Conservation (phyloP, 1,140 invertebrate genomes). For the Bombus soroeensis region DNA sequence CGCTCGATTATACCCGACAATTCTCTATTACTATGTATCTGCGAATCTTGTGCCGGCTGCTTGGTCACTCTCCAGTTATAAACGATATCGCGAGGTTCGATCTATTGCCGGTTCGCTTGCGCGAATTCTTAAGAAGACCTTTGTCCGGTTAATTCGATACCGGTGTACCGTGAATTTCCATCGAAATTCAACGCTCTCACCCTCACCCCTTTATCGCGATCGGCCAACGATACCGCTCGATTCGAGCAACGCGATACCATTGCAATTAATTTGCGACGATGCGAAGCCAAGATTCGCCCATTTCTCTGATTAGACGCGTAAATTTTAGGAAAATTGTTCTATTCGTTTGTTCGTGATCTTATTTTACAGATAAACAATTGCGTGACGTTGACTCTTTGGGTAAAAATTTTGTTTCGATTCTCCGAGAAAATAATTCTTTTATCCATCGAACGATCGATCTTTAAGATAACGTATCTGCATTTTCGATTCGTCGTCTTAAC, state of each 20-base stretch:
- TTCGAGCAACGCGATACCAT: background rate
- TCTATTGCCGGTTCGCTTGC: slow-evolving; percentile 67
- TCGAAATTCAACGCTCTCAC: slow-evolving; percentile 27
- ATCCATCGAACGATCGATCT: too few relatives aligned
- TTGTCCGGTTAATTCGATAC: slow-evolving; percentile 55
- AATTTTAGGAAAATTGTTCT: background rate
- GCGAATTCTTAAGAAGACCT: slow-evolving; percentile 62
- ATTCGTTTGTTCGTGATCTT: background rate
- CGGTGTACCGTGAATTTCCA: slow-evolving; percentile 47
- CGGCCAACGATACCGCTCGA: slow-evolving; percentile 10
- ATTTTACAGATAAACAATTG: too few relatives aligned
- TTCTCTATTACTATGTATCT: slow-evolving; percentile 81
- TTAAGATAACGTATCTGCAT: background rate
- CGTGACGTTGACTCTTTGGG: too few relatives aligned
- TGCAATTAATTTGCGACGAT: slow-evolving; percentile 25
- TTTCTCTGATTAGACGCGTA: background rate
- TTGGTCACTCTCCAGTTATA: slow-evolving; percentile 71
- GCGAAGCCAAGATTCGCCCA: background rate
- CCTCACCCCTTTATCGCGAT: slow-evolving; percentile 7
- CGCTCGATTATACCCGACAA: slow-evolving; percentile 77
- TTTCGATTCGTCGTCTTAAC: background rate
- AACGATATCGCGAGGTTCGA: slow-evolving; percentile 69
- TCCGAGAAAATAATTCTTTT: too few relatives aligned
- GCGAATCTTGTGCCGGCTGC: slow-evolving; percentile 67
- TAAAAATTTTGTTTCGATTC: too few relatives aligned